phyloP scores from a whole-genome alignment of 1,140 invertebrate species.

The Myzus persicae region DNA sequence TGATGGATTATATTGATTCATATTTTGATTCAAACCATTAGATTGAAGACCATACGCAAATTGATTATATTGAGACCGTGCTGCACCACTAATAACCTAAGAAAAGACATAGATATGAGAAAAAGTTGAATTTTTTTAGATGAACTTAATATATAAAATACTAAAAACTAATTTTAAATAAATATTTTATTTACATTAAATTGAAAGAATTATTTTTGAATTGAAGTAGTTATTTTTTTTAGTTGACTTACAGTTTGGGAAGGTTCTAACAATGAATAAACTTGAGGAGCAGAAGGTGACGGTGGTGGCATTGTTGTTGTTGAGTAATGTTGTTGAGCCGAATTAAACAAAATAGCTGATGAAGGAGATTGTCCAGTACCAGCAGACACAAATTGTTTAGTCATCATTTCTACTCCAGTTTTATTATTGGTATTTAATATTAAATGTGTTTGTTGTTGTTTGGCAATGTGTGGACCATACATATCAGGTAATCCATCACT shows the following conservation, averaged over 20 bases:
- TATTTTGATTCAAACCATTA: constrained; percentile 55
- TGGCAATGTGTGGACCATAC: constrained; percentile 48
- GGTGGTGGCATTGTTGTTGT: constrained; percentile 48
- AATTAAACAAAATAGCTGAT: constrained; percentile 52
- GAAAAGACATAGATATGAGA: too few species aligned
- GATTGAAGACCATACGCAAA: constrained; percentile 54
- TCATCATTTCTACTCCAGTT: constrained; percentile 52
- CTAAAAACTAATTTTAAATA: too few species aligned
- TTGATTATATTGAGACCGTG: constrained; percentile 52
- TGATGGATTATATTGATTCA: constrained; percentile 46
- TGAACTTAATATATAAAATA: not conserved
- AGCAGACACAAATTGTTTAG: constrained; percentile 54
- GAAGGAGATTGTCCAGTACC: constrained; percentile 51
- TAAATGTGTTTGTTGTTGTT: constrained; percentile 56
- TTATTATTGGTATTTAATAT: constrained; percentile 55
- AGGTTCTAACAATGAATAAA: constrained; percentile 50
- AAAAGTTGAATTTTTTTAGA: not conserved
- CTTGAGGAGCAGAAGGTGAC: constrained; percentile 50
- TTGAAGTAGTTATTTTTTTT: not conserved
- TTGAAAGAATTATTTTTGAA: not conserved
- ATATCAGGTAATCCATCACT: constrained; percentile 53
- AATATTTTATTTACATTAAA: not conserved
- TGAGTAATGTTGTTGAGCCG: constrained; percentile 47
- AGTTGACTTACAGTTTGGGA: constrained; percentile 46
- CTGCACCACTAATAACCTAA: constrained; percentile 31